Evolutionary conservation across 2,797 vertebrate genomes (phyloP).

Genomic region (Mormyrus hasselquistii): DNA sequence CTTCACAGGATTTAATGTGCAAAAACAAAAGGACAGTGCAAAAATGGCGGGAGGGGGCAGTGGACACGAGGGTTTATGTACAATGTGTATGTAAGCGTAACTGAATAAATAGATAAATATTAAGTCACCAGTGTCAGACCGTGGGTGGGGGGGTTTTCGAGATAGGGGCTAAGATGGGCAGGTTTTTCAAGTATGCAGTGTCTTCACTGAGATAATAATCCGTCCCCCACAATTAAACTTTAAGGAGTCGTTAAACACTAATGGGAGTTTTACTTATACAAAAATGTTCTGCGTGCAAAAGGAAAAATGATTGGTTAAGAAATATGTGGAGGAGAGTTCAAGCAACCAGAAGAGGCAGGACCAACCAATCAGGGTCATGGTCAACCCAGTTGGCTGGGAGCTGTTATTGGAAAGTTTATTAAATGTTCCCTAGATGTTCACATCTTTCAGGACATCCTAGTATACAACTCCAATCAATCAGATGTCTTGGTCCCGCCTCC

Average conservation of each 20-base stretch:
- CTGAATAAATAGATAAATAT: not conserved
- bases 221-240: not conserved
- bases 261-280: not conserved
- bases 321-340: not conserved
- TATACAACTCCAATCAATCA: not conserved
- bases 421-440: not conserved
- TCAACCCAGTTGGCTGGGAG: not conserved
- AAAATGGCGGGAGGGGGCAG: not conserved
- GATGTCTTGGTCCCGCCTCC: not conserved
- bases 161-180: not conserved
- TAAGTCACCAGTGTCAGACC: not conserved
- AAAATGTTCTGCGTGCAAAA: not conserved
- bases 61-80: not conserved
- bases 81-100: not conserved
- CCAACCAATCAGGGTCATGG: not conserved
- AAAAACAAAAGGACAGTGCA: not conserved
- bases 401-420: not conserved
- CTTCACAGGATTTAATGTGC: not conserved
- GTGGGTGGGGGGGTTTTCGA: not conserved
- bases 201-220: not conserved
- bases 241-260: not conserved
- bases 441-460: too few species aligned
- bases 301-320: not conserved
- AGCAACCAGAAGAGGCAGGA: not conserved
- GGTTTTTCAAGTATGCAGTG: not conserved